phyloP scores from a whole-genome alignment of 1,140 invertebrate genomes.

The Drosophila pachea region DNA sequence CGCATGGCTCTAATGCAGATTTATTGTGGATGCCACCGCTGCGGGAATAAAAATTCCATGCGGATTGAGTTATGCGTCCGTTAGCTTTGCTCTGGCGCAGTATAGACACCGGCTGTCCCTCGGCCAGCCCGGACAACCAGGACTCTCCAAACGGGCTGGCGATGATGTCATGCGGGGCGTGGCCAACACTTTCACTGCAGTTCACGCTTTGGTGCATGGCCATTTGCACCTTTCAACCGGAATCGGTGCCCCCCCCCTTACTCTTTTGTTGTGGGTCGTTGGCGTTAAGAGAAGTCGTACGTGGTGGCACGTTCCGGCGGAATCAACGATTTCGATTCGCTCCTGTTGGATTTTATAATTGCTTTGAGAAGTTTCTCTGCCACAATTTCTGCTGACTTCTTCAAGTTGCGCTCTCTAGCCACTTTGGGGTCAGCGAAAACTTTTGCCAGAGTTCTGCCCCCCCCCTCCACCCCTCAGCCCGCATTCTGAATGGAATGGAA shows the following conservation, averaged over 20 bases:
- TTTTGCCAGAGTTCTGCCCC: constrained; percentile 34
- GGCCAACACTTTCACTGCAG: constrained; percentile 69
- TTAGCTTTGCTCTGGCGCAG: constrained; percentile 62
- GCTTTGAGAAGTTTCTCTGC: constrained; percentile 57
- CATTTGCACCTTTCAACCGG: constrained; percentile 27
- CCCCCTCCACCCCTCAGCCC: constrained; percentile 5
- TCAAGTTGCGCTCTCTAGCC: constrained; percentile 41
- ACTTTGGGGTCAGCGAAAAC: constrained; percentile 56
- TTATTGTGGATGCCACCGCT: constrained; percentile 75
- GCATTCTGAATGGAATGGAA: constrained; percentile 20
- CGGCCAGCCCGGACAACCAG: constrained; percentile 2
- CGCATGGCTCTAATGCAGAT: constrained; percentile 66
- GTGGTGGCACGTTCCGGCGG: constrained; percentile 49
- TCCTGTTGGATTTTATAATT: constrained; percentile 65
- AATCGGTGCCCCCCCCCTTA: too few relatives aligned
- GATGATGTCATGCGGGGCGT: constrained; percentile 61
- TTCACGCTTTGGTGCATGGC: constrained; percentile 35
- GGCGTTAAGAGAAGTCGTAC: constrained; percentile 18
- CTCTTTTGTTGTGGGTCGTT: neutral
- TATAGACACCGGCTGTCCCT: too few relatives aligned
- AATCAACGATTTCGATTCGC: constrained; percentile 26
- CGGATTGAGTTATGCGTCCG: constrained; percentile 77
- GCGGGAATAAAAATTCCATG: constrained; percentile 77
- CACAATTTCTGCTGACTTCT: constrained; percentile 25
- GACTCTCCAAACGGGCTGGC: too few relatives aligned